Conservation (phyloP, 1,140 invertebrate genomes). For the Brachionus paranguensis region DNA sequence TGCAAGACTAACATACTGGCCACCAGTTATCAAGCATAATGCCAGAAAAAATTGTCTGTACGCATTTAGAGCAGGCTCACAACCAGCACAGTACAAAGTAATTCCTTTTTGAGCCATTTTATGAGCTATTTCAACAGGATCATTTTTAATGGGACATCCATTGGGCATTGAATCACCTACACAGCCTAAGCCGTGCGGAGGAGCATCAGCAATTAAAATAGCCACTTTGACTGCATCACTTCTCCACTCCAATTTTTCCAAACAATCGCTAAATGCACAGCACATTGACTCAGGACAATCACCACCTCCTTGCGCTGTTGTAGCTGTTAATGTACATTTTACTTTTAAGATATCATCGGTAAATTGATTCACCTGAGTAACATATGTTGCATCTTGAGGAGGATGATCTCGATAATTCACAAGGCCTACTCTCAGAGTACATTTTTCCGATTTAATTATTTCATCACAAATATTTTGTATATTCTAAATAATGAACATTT, state of each 20-base stretch:
- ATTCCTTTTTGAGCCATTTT: constrained; percentile 7
- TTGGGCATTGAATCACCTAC: constrained; percentile 17
- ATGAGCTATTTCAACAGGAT: constrained; percentile 37
- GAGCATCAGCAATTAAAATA: constrained; percentile 38
- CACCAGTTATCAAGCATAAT: constrained; percentile 32
- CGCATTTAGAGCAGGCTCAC: neutral
- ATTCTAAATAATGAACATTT: neutral
- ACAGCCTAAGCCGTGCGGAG: constrained; percentile 22
- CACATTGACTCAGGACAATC: constrained; percentile 18
- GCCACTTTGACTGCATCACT: constrained; percentile 25
- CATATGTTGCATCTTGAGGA: neutral
- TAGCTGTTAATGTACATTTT: neutral
- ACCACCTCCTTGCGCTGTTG: neutral
- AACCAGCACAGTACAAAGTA: constrained; percentile 14
- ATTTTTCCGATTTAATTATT: constrained; percentile 2
- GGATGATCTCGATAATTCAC: constrained; percentile 37
- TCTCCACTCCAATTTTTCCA: constrained; percentile 32
- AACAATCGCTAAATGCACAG: neutral
- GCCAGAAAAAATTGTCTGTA: constrained; percentile 30
- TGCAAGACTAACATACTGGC: constrained; percentile 20
- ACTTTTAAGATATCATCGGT: constrained; percentile 21
- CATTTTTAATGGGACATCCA: constrained; percentile 21
- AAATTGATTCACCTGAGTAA: constrained; percentile 17
- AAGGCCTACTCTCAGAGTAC: neutral
- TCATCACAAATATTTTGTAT: constrained; percentile 9